Evolutionary conservation across 2,888 invertebrate species (phyloP).

Genomic region (Drosophila sordidapex): DNA sequence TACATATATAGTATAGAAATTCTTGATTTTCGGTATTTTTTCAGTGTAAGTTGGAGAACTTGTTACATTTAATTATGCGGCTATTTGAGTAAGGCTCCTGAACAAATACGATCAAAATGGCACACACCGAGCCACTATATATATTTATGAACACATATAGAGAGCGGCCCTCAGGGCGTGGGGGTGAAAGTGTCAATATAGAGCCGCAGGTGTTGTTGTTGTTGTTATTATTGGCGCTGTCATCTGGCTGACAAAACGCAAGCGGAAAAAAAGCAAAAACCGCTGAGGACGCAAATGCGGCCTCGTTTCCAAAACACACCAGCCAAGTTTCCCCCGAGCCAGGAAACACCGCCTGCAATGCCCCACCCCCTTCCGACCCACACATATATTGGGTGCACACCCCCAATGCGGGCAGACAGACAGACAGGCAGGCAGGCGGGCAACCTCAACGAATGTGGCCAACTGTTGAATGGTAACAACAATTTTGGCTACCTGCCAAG

Average conservation of each 20-base stretch:
- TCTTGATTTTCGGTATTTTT: conserved; percentile 5
- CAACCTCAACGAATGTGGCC: conserved; percentile 57
- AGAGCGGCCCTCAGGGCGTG: not conserved
- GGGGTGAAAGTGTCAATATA: conserved; percentile 65
- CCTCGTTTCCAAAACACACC: conserved; percentile 64
- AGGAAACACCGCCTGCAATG: not conserved
- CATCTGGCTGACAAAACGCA: conserved; percentile 74
- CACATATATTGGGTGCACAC: not conserved
- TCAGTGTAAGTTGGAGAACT: conserved; percentile 37
- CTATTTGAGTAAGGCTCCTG: conserved; percentile 60
- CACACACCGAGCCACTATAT: not conserved
- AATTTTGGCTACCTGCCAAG: conserved; percentile 53
- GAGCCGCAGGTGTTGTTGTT: conserved; percentile 66
- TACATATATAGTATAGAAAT: not conserved
- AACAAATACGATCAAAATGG: conserved; percentile 52
- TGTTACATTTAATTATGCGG: conserved; percentile 68
- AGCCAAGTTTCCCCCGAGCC: conserved; percentile 16
- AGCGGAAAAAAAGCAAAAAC: conserved; percentile 75
- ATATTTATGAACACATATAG: not conserved
- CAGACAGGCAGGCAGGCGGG: conserved; percentile 10
- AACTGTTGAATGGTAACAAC: conserved; percentile 69
- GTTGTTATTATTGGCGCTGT: conserved; percentile 50
- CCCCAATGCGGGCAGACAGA: not conserved
- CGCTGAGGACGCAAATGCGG: conserved; percentile 60
- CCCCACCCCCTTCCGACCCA: not conserved